Base-by-base conservation (phyloP, 2,888 invertebrate genomes). In the Cephus nigrinus region DNA sequence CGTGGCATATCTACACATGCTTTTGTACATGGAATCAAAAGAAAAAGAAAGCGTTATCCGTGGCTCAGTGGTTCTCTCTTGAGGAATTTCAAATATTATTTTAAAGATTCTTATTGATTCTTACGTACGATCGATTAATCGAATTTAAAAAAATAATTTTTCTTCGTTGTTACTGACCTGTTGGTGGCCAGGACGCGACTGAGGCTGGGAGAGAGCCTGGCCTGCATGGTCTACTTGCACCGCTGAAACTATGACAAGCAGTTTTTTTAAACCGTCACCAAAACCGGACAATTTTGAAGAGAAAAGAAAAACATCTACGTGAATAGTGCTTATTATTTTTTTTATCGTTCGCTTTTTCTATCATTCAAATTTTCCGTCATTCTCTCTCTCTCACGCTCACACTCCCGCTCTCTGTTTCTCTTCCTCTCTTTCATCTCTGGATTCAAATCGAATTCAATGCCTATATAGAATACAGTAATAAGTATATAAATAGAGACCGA, bases 211-310 rank as follows among this genome's bases (percentile, higher is more conserved):
- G 88, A 89, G 90, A 90, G 90, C 89, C 90, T 90, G 90, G 90
- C 90, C 90, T 90, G 90, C 90, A 88, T 90, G 90, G 89, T 90
- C 90, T 90, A 90, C 90, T 90, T 90, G 90, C 90, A 90, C 90
- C 89, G 88, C 90, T 90, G 90, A 90, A 90, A 90, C 88, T 90
- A 89, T 90, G 87, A 90, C 88, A 90, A 90, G 88, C 84, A 89
- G 87, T 90, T 88, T 88, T 86, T 90, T 90, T 89, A 90, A 88
- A 87, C 86, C 85, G 89, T 86, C 86, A 40, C 40, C 84, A 80
- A 83, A 23, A 74, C 74, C 33, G 34, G 32, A 40, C 30, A 68
- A 69, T 73, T 76, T 74, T 73, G 76, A 78, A 74, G 35, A 79
- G 77, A 75, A 80, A 78, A 82, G 75, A 81, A 80, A 79, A 80